Evolutionary conservation across 2,797 vertebrate genomes (phyloP), one percentile per base, ranked within the genome.

Genomic region (Anguilla pacifica): DNA sequence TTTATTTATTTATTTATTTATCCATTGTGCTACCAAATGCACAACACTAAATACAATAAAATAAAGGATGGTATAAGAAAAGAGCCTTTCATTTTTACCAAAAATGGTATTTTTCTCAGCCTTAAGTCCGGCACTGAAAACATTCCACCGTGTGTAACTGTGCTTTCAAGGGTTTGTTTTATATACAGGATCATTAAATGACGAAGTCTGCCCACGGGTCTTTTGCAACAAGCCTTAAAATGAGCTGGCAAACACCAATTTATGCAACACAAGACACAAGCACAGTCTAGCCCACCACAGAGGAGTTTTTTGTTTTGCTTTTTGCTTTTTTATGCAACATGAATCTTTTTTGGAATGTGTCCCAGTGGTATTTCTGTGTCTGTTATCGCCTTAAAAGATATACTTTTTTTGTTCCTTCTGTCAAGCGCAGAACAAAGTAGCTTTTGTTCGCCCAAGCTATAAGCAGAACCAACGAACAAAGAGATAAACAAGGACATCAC

Each of bases 371-470:
- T 64, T 79, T 90, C 51, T 83, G 88, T 91, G 90, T 87, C 43
- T 86, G 85, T 91, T 89, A 83, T 88, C 15, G 82, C 25, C 55
- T 55, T 57, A 59, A 59, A 7, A 59, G n/a, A 17, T 3, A 1
- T 17, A 43, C 22, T 49, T 82, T 46, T 82, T 39, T 43, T 7
- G 1, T 25, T 25, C 79, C 22, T 51, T 82, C 79, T 46, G 79
- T 82, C 43, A 82, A 51, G 15, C n/a, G 91, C 90, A 86, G 87
- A 86, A 88, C 31, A 92, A 28, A 67, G 85, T 81, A 86, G 90
- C 89, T 93, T 94, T 93, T 94, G 91, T 94, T 92, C 88, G 87
- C 13, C 74, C 2, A 1, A 57, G 92, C 91, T 92, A 94, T 93
- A 94, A 95, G 92, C 86, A 89, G 92, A 92, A 89, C 53, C 6